These are phyloP conservation scores for Mormyrus iriodes DNA, from an alignment of 2,113 vertebrate species.

Conservation along the genomic window DNA sequence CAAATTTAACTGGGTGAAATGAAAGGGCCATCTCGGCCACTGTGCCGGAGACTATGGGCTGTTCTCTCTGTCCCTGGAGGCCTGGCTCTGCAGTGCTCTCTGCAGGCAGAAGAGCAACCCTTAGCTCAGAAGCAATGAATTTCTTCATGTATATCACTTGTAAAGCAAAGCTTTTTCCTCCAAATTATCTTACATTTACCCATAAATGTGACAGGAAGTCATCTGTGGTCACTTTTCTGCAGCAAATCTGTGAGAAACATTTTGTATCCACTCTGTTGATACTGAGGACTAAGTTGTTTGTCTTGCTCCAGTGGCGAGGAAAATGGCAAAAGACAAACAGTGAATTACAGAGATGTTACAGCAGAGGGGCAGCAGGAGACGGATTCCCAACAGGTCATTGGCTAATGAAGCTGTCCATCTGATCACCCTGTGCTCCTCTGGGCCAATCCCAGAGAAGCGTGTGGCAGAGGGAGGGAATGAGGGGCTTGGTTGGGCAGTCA, in stretches of 20 bases:
- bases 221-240: not conserved
- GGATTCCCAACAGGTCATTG: not conserved
- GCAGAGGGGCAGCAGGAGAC: not conserved
- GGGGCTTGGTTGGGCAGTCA: not conserved
- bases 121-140: not conserved
- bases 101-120: not conserved
- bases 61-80: not conserved
- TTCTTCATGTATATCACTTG: not conserved
- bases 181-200: not conserved
- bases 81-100: not conserved
- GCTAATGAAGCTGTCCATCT: not conserved
- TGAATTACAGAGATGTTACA: not conserved
- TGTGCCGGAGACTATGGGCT: not conserved
- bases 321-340: not conserved
- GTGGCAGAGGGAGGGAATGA: not conserved
- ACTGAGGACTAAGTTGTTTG: not conserved
- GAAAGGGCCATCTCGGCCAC: not conserved
- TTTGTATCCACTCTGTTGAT: not conserved
- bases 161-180: not conserved
- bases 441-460: not conserved
- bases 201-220: not conserved
- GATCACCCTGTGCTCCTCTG: not conserved
- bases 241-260: not conserved
- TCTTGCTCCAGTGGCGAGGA: slow-evolving; percentile 3
- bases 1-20: not conserved